Base-by-base conservation (phyloP, 2,113 vertebrate species). In the Glaucomys volans region DNA sequence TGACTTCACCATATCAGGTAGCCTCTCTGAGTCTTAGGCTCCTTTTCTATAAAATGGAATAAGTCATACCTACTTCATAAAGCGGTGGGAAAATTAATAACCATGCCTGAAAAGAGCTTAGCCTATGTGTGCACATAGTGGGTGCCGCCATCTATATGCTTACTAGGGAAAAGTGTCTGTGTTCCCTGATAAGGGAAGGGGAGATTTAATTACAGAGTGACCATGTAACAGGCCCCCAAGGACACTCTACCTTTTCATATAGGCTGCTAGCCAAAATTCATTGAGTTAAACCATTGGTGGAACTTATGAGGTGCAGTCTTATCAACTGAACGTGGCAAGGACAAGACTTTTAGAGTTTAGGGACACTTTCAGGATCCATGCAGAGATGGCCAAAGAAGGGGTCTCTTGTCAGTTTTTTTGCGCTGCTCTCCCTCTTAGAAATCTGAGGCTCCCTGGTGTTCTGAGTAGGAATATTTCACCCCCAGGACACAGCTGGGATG, bases 311-410 rank as follows among this genome's bases (percentile, higher is more conserved):
- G 8, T 75, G 1, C 59, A 79, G n/a, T n/a, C 37, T 86, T 42
- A 50, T 47, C 28, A 64, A 37, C 35, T 47, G 93, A 82, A 26
- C 7, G 12, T 89, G 93, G 57, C 90, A 96, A 81, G 74, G 92
- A 92, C 0, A 57, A 28, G 52, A 72, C 17, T 92, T 94, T 54
- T 90, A 81, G 77, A 82, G n/a, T 24, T 2, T n/a, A 47, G 76
- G 81, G 57, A 47, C 42, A 62, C 17, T 44, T 37, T 92, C 9
- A 74, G 32, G 81, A n/a, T 54, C 66, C 16, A 18, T 11, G 17
- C 26, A 80, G 5, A 24, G 30, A 13, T 37, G 86, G 47, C 54
- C 42, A 8, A 28, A 71, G 66, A 66, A 54, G 44, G 54, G 50
- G 6, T 62, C 3, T 77, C 30, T 6, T 44, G 77, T 37, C 30